A percentile compares a stretch with the other conserved stretches of the same genome.
phyloP scores from a whole-genome alignment of 2,888 invertebrate genomes.

The Tetranychus truncatus region DNA sequence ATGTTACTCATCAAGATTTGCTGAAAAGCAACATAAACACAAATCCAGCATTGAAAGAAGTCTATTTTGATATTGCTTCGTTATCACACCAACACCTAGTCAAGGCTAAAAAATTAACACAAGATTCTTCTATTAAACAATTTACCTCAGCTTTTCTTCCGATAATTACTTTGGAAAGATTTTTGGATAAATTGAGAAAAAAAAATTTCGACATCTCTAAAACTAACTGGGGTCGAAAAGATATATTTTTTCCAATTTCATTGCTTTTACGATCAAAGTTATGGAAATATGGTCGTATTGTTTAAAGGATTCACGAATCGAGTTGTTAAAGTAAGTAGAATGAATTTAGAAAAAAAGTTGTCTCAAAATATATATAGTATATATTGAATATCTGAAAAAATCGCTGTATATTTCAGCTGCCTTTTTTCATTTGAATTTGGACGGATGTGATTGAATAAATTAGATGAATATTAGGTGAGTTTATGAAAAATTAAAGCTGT shows the following conservation, averaged over 20 bases:
- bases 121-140: not conserved
- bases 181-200: conserved; percentile 50
- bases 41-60: conserved; percentile 46
- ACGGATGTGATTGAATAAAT: too few species aligned
- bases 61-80: conserved; percentile 59
- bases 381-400: too few species aligned
- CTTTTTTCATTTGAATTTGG: too few species aligned
- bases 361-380: too few species aligned
- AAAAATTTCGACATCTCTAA: conserved; percentile 57
- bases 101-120: conserved; percentile 36
- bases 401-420: too few species aligned
- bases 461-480: too few species aligned
- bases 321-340: not conserved
- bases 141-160: conserved; percentile 18
- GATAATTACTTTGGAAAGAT: conserved; percentile 40
- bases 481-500: too few species aligned
- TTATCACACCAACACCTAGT: conserved; percentile 62
- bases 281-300: conserved; percentile 4
- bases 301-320: not conserved
- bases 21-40: conserved; percentile 42
- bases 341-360: not conserved
- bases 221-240: conserved; percentile 43
- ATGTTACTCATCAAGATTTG: conserved; percentile 60
- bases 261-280: conserved; percentile 34
- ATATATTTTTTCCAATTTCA: conserved; percentile 46